Percentiles rank a stretch among this genome's conserved stretches.
Conservation (phyloP, 2,888 invertebrate species). For the Oxycera nigricornis region DNA sequence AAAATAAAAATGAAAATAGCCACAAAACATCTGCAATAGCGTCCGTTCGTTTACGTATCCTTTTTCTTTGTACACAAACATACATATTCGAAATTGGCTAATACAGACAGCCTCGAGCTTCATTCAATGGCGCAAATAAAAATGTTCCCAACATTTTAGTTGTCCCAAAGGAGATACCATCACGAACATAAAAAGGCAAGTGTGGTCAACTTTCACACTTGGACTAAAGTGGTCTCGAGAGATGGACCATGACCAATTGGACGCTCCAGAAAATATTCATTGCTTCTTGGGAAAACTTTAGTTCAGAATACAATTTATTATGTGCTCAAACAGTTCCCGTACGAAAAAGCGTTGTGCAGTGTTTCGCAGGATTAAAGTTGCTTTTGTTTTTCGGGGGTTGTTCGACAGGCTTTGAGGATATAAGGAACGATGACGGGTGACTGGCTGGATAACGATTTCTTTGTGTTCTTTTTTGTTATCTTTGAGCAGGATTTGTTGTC, state of each 20-base stretch:
- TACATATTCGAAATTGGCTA: constrained; percentile 30
- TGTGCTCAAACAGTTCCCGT: constrained; percentile 41
- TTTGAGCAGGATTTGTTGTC: neutral
- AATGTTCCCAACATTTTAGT: constrained; percentile 46
- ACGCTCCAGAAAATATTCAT: constrained; percentile 46
- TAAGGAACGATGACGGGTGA: neutral
- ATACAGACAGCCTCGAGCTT: constrained; percentile 44
- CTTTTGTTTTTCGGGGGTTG: neutral
- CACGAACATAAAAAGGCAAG: constrained; percentile 46
- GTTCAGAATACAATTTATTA: constrained; percentile 45
- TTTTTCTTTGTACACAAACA: neutral
- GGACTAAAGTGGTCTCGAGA: constrained; percentile 47
- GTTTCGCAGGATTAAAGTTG: constrained; percentile 34
- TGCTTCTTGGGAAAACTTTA: constrained; percentile 46
- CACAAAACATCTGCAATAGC: constrained; percentile 23
- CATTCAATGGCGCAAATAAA: constrained; percentile 46
- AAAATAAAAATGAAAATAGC: constrained; percentile 30
- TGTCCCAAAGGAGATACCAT: constrained; percentile 44
- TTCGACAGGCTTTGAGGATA: neutral
- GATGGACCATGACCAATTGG: constrained; percentile 46
- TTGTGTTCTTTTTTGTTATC: neutral
- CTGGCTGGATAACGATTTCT: neutral
- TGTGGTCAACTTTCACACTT: constrained; percentile 48
- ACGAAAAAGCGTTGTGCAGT: constrained; percentile 21
- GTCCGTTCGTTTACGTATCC: constrained; percentile 24